Conservation (phyloP, 2,797 vertebrate species). For the Caiman crocodilus region DNA sequence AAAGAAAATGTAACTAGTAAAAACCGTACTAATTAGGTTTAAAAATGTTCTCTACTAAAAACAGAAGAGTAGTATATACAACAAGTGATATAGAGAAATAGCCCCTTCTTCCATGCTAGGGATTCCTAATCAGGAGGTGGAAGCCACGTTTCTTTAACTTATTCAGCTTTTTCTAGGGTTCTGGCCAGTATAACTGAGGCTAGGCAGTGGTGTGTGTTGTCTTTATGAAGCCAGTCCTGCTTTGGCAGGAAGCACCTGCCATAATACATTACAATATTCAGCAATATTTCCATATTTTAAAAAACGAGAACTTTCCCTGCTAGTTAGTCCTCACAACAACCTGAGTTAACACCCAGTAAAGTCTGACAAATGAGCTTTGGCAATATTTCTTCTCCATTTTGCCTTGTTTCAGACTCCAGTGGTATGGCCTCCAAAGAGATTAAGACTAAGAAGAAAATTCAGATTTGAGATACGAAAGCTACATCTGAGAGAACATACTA, state of each 20-base stretch:
- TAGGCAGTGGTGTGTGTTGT: not conserved
- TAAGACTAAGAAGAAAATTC: not conserved
- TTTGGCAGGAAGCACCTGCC: not conserved
- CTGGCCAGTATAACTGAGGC: too few relatives aligned
- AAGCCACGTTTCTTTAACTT: rapidly evolving
- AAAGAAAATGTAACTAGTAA: too few relatives aligned
- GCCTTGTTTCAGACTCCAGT: not conserved
- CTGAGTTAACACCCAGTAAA: not conserved
- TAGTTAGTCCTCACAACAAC: not conserved
- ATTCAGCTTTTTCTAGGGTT: too few relatives aligned
- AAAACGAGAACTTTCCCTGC: not conserved
- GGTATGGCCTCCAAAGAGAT: not conserved
- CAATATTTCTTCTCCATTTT: not conserved
- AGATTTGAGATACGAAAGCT: not conserved
- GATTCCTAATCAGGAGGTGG: not conserved
- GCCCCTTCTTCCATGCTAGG: rapidly evolving
- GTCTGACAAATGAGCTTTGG: not conserved
- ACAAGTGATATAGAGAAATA: not conserved
- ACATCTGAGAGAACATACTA: not conserved
- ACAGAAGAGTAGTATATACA: rapidly evolving
- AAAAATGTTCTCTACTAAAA: rapidly evolving
- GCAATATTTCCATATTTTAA: not conserved
- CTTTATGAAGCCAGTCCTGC: rapidly evolving
- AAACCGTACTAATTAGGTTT: not conserved
- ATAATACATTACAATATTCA: not conserved